Evolutionary conservation across 2,113 vertebrate genomes (phyloP), one percentile per base, ranked within the genome.

Genomic region (Oreochromis spilurus): DNA sequence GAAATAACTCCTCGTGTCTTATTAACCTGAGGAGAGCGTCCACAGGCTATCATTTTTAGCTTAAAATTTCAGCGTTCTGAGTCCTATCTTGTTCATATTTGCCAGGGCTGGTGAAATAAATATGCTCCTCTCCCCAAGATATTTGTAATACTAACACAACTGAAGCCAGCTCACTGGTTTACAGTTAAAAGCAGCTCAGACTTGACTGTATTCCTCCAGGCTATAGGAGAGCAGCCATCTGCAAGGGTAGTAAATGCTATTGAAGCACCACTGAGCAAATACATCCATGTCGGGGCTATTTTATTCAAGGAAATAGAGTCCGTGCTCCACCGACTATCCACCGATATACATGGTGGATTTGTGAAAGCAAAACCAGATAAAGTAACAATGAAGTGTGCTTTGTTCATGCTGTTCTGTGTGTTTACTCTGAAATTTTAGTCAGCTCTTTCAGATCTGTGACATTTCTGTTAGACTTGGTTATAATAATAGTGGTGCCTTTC

Each of bases 251-350:
- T 95, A 95, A 96, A 95, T 94, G 88, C 90, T 91, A 86, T 84
- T 94, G 93, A 95, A 91, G 95, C 95, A 94, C 95, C 95, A 87
- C 93, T 95, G 94, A 94, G 91, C 92, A 94, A 96, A 96, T 93
- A 95, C 83, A 94, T 95, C 93, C 90, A 93, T 94, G 93, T 89
- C 91, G 79, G 82, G 85, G 85, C 91, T 94, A 83, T 96, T 95
- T 94, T 95, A 94, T 92, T 94, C 90, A 92, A 92, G 90, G 86
- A 94, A 95, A 95, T 92, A 89, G 81, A 94, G 84, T 91, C 86
- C 77, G 88, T 82, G 87, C 86, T 90, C 88, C 78, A 87, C 81
- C 31, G 80, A 91, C 91, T 94, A 93, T 90, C 85, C 85, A 86
- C 29, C 67, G 81, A 83, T 86, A 60, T 62, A 84, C 58, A 79